Evolutionary conservation across 37 sponge, comb jelly and placozoan species (phyloP).

Genomic region (Dysidea cf. avara): DNA sequence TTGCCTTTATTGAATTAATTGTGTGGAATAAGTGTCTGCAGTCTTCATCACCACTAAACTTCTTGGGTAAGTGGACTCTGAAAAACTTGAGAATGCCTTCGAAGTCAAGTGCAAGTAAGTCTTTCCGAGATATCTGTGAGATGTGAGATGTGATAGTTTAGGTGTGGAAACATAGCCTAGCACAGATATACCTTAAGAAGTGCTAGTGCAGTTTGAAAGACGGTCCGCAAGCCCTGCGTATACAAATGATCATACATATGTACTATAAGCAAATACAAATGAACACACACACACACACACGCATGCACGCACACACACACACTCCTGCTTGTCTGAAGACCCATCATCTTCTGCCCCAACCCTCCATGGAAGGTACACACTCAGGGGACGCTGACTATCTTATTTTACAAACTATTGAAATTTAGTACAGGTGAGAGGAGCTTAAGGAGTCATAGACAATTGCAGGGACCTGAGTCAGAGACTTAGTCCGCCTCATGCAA

Average conservation of each 20-base stretch:
- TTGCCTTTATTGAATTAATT: conserved; percentile 41
- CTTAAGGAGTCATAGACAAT: too few species aligned
- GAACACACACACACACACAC: not conserved
- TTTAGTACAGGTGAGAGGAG: too few species aligned
- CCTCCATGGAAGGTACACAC: too few species aligned
- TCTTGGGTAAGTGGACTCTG: conserved; percentile 83
- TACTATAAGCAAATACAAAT: not conserved
- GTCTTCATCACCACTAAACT: conserved; percentile 74
- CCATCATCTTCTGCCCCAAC: too few species aligned
- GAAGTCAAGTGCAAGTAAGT: conserved; percentile 74
- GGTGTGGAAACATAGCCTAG: not conserved
- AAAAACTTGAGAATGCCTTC: conserved; percentile 93
- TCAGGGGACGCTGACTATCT: too few species aligned
- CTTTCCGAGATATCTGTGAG: conserved; percentile 37
- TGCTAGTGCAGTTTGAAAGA: conserved; percentile 66
- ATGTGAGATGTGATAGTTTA: not conserved
- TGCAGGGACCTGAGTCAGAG: too few species aligned
- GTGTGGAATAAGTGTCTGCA: conserved; percentile 48
- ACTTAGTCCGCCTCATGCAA: too few species aligned
- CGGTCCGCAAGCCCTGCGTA: conserved; percentile 15
- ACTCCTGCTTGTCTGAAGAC: too few species aligned
- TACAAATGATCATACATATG: conserved; percentile 4
- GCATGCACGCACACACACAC: not conserved
- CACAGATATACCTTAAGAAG: conserved; percentile 66
- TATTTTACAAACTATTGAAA: too few species aligned